Percentiles rank a stretch among this genome's conserved stretches.
These are phyloP conservation scores for Channa maculata DNA, from an alignment of 2,113 vertebrate species.

Conservation along the genomic window DNA sequence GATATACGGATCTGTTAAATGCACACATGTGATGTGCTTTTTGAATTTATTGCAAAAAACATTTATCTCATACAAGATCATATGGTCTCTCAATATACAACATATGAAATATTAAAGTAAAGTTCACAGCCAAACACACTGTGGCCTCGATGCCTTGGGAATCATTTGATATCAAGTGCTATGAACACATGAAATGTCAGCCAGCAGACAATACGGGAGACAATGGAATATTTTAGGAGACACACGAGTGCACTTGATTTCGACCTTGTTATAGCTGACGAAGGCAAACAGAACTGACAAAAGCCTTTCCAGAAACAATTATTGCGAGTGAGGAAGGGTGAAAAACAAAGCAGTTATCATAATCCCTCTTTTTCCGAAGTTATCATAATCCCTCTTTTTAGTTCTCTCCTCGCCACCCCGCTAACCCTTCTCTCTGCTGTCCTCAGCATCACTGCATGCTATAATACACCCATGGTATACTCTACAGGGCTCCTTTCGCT, in stretches of 20 bases:
- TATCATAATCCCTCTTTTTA: conserved; percentile 49
- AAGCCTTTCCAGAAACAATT: conserved; percentile 16
- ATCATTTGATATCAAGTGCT: too few species aligned
- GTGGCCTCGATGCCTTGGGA: too few species aligned
- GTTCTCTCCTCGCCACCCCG: not conserved
- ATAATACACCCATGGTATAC: conserved; percentile 12
- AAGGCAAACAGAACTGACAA: too few species aligned
- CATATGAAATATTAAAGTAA: too few species aligned
- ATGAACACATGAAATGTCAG: too few species aligned
- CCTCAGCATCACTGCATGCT: conserved; percentile 23
- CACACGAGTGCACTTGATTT: too few species aligned
- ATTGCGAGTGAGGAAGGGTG: conserved; percentile 22
- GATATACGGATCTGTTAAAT: too few species aligned
- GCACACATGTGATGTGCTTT: too few species aligned
- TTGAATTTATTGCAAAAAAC: not conserved
- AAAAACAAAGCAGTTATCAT: conserved; percentile 31
- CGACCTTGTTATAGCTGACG: too few species aligned
- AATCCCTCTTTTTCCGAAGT: conserved; percentile 49
- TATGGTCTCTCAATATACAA: too few species aligned
- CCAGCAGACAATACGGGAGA: too few species aligned
- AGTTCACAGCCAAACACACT: not conserved
- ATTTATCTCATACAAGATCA: not conserved
- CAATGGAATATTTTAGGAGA: too few species aligned
- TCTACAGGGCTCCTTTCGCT: not conserved
- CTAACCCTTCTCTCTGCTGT: conserved; percentile 26